Conservation (phyloP, 2,888 invertebrate genomes). For the Polylopha cassiicola region DNA sequence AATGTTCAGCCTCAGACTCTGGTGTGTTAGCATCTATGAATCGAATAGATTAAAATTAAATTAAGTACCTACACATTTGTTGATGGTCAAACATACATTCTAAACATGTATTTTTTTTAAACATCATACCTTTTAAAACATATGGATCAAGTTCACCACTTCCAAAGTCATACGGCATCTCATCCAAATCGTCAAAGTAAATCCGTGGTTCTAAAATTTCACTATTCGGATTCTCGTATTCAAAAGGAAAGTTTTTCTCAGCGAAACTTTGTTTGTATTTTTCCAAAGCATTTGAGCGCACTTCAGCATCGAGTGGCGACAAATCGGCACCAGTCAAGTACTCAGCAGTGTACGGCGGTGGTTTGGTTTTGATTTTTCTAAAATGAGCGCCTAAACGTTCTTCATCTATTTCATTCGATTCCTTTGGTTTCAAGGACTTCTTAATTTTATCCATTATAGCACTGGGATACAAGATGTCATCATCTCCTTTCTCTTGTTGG, state of each 20-base stretch:
- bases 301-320: slow-evolving; percentile 63
- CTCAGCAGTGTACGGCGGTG: slow-evolving; percentile 60
- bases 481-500: slow-evolving; percentile 37
- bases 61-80: too few species aligned
- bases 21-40: slow-evolving; percentile 17
- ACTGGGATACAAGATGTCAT: slow-evolving; percentile 31
- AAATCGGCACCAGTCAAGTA: slow-evolving; percentile 60
- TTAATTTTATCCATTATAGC: slow-evolving; percentile 54
- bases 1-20: slow-evolving; percentile 33
- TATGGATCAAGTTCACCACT: slow-evolving; percentile 62
- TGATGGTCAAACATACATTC: background rate
- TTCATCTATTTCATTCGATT: too few species aligned
- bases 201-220: slow-evolving; percentile 75
- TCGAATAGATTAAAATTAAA: background rate
- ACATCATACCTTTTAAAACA: slow-evolving; percentile 51
- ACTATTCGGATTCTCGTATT: slow-evolving; percentile 61
- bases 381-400: slow-evolving; percentile 71
- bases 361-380: slow-evolving; percentile 58
- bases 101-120: background rate
- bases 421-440: too few species aligned
- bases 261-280: slow-evolving; percentile 68
- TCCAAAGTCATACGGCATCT: slow-evolving; percentile 57
- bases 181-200: slow-evolving; percentile 75
- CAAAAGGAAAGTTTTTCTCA: slow-evolving; percentile 68
- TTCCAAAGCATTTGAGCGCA: slow-evolving; percentile 62